A percentile compares a stretch with the other conserved stretches of the same genome.
These are phyloP conservation scores for Nymphalis c-album DNA, from an alignment of 2,888 invertebrate genomes.

Conservation along the genomic window DNA sequence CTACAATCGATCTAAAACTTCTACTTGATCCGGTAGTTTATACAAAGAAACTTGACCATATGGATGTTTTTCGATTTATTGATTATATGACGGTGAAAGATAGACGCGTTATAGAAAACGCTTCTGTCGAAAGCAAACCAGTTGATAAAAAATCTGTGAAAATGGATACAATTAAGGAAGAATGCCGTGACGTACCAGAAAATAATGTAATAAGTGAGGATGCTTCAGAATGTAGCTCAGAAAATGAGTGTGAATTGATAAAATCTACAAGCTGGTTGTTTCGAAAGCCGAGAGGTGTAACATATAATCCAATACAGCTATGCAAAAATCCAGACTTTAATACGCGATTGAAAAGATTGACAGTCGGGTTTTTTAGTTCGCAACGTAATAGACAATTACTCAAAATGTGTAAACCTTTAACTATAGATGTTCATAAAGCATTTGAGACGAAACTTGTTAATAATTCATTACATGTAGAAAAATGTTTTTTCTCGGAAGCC, in stretches of 20 bases:
- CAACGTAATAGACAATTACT: conserved; percentile 58
- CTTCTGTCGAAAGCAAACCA: conserved; percentile 60
- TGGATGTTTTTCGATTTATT: conserved; percentile 52
- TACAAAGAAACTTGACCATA: conserved; percentile 62
- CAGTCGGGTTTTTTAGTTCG: conserved; percentile 60
- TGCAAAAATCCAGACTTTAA: conserved; percentile 77
- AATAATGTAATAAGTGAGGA: conserved; percentile 8
- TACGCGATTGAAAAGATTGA: conserved; percentile 63
- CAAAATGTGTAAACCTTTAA: conserved; percentile 63
- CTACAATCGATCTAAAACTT: conserved; percentile 65
- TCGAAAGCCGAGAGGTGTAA: conserved; percentile 61
- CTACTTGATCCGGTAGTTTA: conserved; percentile 62
- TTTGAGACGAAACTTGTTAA: conserved; percentile 63
- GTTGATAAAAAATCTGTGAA: conserved; percentile 41
- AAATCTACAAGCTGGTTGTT: conserved; percentile 58
- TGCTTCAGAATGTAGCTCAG: conserved; percentile 24
- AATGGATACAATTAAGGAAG: conserved; percentile 29
- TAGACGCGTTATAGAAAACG: conserved; percentile 50
- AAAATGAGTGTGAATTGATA: conserved; percentile 37
- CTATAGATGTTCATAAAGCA: conserved; percentile 65
- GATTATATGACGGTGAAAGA: conserved; percentile 46
- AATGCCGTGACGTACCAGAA: not conserved
- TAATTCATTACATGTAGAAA: conserved; percentile 58
- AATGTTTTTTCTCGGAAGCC: conserved; percentile 22
- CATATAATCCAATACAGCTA: conserved; percentile 62